A percentile compares a stretch with the other conserved stretches of the same genome.
Evolutionary conservation across 2,113 vertebrate genomes (phyloP).

Genomic region (Sapajus apella): DNA sequence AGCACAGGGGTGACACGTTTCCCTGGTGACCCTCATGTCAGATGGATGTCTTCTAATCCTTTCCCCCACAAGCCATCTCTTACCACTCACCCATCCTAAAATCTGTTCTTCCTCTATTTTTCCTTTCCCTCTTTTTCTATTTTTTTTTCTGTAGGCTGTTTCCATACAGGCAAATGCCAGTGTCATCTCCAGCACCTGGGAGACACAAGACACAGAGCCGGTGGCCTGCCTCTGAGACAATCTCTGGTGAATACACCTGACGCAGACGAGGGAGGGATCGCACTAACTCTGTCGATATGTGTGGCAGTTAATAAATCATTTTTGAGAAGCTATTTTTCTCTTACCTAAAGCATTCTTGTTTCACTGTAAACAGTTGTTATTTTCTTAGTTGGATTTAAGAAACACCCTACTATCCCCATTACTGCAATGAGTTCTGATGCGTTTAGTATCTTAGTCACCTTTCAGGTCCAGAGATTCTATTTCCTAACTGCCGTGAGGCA

Average conservation of each 20-base stretch:
- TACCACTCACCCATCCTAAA: background rate
- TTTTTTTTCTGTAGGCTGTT: background rate
- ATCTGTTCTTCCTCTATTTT: background rate
- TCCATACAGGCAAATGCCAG: background rate
- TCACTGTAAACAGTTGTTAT: background rate
- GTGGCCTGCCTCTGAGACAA: background rate
- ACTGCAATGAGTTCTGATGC: background rate
- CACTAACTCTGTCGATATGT: background rate
- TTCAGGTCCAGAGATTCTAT: background rate
- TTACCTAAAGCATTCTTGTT: background rate
- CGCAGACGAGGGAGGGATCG: no score
- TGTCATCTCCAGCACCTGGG: background rate
- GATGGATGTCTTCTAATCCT: background rate
- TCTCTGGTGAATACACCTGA: background rate
- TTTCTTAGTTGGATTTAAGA: conserved; percentile 12
- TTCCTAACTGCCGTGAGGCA: background rate
- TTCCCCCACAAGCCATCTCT: background rate
- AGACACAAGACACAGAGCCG: background rate
- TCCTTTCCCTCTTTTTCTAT: background rate
- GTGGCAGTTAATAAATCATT: background rate
- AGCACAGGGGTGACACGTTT: accelerated
- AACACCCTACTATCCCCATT: background rate
- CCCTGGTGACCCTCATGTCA: background rate
- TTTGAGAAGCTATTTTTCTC: background rate
- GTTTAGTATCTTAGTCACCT: background rate